Base-by-base conservation (phyloP, 2,797 vertebrate genomes). In the Ciconia nigra region DNA sequence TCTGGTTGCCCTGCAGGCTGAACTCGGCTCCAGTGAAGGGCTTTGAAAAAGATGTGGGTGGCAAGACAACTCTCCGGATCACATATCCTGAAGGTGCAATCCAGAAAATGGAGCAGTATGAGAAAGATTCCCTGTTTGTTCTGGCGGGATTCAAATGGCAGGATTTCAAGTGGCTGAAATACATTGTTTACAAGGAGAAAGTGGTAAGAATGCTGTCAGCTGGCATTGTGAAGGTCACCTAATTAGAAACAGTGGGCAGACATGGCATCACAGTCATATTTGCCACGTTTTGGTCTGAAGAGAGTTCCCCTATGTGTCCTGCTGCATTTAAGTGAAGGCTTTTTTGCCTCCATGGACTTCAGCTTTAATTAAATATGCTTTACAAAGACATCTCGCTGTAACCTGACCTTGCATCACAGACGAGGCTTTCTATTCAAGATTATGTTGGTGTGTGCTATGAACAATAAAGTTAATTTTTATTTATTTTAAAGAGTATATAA, bases 31-130 rank as follows among this genome's bases (percentile, higher is more conserved):
- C 99, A 3, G 98, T 99, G 70, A 98, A 95, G 39, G 99, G 99
- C 86, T 99, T 99, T 71, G 97, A 98, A 95, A 99, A 98, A 95
- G 99, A 99, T 7, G 99, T 99, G 59, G 99, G 99, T 93, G 98
- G 98, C 96, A 99, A 99, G 98, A 99, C 99, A 81, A 99, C 99
- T 33, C 92, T 99, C 83, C 98, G 99, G 96, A 99, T 99, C 96
- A 99, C 99, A 7, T 99, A 99, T 97, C 99, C 99, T 3, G 99
- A 99, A 98, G 99, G 99, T 42, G 99, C 99, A 66, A 99, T 99
- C 97, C 99, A 99, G 98, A 99, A 99, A 77, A 98, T 98, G 1
- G 99, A 99, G 78, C 98, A 98, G 39, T 99, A 99, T 6, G 99
- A 99, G 92, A 99, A 99, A 37, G 98, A 99, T 91, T 99, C 99